phyloP scores from a whole-genome alignment of 2,113 vertebrate genomes.

The Tragelaphus scriptus region DNA sequence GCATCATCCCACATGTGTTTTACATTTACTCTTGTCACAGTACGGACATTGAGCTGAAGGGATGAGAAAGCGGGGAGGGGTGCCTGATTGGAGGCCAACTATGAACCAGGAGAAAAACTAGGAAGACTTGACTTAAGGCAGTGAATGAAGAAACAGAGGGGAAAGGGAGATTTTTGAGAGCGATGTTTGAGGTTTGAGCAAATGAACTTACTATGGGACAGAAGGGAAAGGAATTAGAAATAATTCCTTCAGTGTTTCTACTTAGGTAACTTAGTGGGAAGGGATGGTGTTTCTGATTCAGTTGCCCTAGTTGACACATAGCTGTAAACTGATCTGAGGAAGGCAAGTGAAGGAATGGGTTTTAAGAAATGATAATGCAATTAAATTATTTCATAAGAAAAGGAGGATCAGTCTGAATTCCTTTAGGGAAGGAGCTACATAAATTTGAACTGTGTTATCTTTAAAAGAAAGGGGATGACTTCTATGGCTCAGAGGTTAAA shows the following conservation, averaged over 20 bases:
- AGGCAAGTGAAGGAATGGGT: background rate
- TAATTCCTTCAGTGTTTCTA: background rate
- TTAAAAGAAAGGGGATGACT: constrained; percentile 34
- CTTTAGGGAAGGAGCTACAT: background rate
- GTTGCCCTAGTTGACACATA: no score
- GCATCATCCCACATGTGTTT: background rate
- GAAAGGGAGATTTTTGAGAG: background rate
- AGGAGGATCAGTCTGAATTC: background rate
- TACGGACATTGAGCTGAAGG: background rate
- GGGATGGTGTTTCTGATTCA: background rate
- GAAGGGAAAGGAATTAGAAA: background rate
- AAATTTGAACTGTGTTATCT: constrained; percentile 13
- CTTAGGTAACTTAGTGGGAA: background rate
- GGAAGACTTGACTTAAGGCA: background rate
- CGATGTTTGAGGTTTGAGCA: background rate
- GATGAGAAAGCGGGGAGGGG: background rate
- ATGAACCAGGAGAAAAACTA: background rate
- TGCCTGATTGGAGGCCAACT: background rate
- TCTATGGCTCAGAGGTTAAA: no score
- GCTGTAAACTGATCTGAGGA: background rate
- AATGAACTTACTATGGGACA: background rate
- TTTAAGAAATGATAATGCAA: background rate
- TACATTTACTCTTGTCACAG: background rate
- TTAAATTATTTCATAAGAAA: background rate
- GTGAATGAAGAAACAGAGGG: background rate